phyloP scores from a whole-genome alignment of 2,797 vertebrate species.

The Jordanella pulchra region DNA sequence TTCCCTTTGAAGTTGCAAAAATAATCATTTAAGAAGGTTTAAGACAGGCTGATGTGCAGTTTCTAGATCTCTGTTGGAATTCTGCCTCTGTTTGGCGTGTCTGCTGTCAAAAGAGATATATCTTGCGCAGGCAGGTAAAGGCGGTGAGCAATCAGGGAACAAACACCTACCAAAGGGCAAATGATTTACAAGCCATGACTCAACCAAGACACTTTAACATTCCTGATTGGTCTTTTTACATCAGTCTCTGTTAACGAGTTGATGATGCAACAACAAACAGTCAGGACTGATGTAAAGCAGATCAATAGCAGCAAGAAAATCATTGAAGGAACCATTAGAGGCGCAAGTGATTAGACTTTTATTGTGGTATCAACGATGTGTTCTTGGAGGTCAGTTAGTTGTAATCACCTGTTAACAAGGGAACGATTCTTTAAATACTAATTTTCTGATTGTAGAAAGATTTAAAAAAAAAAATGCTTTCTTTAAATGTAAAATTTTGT shows the following conservation, averaged over 20 bases:
- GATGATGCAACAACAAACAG: constrained; percentile 23
- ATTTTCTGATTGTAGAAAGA: background rate
- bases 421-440: background rate
- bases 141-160: constrained; percentile 16
- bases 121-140: constrained; percentile 18
- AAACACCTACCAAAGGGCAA: constrained; percentile 42
- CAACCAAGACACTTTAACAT: constrained; percentile 56
- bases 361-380: constrained; percentile 44
- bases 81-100: constrained; percentile 30
- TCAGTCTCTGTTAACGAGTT: constrained; percentile 36
- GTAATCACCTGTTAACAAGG: constrained; percentile 13
- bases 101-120: constrained; percentile 17
- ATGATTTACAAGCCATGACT: constrained; percentile 63
- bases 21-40: constrained; percentile 37
- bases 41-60: constrained; percentile 48
- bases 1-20: constrained; percentile 48
- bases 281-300: constrained; percentile 52
- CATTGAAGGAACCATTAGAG: constrained; percentile 57
- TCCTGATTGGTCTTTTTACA: constrained; percentile 56
- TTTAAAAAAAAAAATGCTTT: background rate
- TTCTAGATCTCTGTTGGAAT: constrained; percentile 32
- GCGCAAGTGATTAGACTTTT: constrained; percentile 50
- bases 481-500: background rate
- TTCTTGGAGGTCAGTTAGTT: background rate
- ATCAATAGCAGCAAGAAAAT: constrained; percentile 60